These are phyloP conservation scores for human (Homo sapiens) DNA, from an alignment of 2,113 vertebrate genomes.

Conservation along the genomic window GRCh38 chr20:11076001-11076500, in stretches of 20 bases:
- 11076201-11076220: neutral
- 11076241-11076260: neutral
- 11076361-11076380: neutral
- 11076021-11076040: neutral
- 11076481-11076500: conserved; percentile 56
- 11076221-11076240: neutral
- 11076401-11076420: neutral
- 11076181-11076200: neutral
- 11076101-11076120: neutral
- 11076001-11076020: neutral
- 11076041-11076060: neutral
- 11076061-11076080: neutral
- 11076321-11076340: neutral
- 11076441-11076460: conserved; percentile 30
- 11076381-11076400: conserved; percentile 38
- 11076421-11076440: neutral
- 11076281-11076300: neutral
- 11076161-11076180: neutral
- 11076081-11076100: neutral
- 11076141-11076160: neutral
- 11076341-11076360: neutral
- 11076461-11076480: conserved; percentile 44
- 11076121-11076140: neutral
- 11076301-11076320: neutral
- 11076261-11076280: conserved; percentile 2